Percentiles rank a stretch among this genome's conserved stretches.
These are phyloP conservation scores for Propithecus coquereli DNA, from an alignment of 2,113 vertebrate genomes.

Conservation along the genomic window DNA sequence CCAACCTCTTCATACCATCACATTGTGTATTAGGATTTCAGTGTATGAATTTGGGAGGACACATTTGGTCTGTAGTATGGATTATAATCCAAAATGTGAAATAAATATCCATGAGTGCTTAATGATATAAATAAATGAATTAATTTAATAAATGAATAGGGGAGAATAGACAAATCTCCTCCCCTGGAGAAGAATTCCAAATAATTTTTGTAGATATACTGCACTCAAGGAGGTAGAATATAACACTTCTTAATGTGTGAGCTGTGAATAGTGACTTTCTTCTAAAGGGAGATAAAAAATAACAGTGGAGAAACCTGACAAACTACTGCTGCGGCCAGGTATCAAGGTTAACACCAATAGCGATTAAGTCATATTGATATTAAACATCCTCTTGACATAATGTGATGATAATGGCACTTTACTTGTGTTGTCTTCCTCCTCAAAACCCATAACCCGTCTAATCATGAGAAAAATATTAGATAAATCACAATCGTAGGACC, in stretches of 20 bases:
- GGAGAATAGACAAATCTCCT: neutral
- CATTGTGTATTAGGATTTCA: neutral
- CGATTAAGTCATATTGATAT: neutral
- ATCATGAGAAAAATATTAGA: neutral
- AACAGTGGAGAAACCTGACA: neutral
- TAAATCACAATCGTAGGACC: neutral
- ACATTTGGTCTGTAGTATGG: neutral
- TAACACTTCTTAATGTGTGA: neutral
- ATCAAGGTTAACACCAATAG: neutral
- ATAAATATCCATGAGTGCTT: neutral
- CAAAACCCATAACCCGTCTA: neutral
- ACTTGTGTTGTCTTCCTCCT: neutral
- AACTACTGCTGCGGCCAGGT: neutral
- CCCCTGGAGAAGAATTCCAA: neutral
- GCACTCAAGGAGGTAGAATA: neutral
- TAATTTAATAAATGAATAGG: neutral
- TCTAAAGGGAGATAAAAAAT: neutral
- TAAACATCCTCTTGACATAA: neutral
- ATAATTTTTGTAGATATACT: neutral
- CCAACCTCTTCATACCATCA: neutral
- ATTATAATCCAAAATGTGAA: neutral
- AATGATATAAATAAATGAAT: neutral
- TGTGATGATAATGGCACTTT: neutral
- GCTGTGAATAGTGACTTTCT: neutral
- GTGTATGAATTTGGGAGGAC: neutral